Percentiles rank a stretch among this genome's conserved stretches.
Evolutionary conservation across 2,113 vertebrate species (phyloP).

Genomic region (Podarcis muralis): DNA sequence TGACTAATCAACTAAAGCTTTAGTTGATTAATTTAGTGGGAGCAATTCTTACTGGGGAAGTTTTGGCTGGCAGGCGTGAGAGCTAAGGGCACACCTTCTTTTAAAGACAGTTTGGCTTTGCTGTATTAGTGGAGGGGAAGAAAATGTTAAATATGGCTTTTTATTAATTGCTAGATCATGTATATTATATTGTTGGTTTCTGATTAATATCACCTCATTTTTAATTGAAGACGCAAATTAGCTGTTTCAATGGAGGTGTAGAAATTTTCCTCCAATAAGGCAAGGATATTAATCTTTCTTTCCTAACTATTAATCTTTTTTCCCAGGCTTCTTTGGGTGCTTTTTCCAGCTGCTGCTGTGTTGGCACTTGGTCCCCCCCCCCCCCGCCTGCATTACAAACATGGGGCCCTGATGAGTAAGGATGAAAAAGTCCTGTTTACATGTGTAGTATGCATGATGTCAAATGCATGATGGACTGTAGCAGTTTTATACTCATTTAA

Average conservation of each 20-base stretch:
- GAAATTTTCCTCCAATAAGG: background rate
- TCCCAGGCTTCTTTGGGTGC: background rate
- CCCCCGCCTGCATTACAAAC: background rate
- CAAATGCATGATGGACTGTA: too few species aligned
- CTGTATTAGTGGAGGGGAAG: background rate
- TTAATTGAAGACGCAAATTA: background rate
- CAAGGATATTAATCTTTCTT: background rate
- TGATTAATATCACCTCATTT: background rate
- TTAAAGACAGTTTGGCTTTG: background rate
- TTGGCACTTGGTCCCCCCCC: background rate
- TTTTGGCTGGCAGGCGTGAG: background rate
- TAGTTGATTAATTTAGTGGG: background rate
- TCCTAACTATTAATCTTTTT: background rate
- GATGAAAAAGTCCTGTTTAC: background rate
- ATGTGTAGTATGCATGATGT: background rate
- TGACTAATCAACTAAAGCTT: background rate
- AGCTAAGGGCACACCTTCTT: background rate
- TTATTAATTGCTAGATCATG: background rate
- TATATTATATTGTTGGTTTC: background rate
- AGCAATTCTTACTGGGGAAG: background rate
- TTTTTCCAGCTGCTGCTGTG: background rate
- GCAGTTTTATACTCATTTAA: too few species aligned
- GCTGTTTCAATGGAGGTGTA: background rate
- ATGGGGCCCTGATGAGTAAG: background rate
- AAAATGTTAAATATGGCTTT: background rate